Base-by-base conservation (phyloP, 2,113 vertebrate species). In the Pseudorectes ferrugineus region DNA sequence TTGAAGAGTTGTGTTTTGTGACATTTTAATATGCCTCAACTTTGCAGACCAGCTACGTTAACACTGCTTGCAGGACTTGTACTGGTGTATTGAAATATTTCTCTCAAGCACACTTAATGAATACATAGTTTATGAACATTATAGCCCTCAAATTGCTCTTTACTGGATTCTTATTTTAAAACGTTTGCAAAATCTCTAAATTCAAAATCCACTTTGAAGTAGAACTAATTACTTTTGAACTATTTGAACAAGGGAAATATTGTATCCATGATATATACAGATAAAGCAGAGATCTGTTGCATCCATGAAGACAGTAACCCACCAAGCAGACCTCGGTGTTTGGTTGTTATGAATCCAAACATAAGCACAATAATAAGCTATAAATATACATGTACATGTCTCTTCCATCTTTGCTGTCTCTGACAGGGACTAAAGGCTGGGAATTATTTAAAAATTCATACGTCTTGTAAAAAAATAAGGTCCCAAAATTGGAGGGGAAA, bases 11-110 rank as follows among this genome's bases (percentile, higher is more conserved):
- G 7, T 79, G 9, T 49, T 86, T 11, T 59, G 21, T 26, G 67
- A 35, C 72, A 89, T 93, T 94, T 96, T 96, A 96, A 94, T 78
- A 43, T 65, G 36, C 22, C 36, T 86, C 24, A 75, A 11, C 17
- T 85, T 59, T 91, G 26, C 8, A 66, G 48, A 13, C 76, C 42
- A 92, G 73, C 8, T 94, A 57, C 40, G 38, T 78, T 78, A 82
- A 93, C 88, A 93, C 22, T 72, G 9, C 14, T 94, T 81, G 73
- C 24, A 58, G 36, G 26, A 45, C 14, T 55, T 59, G 19, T 72
- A 29, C 8, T 26, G 9, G 3, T 45, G 12, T 15, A 51, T 13
- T 49, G 28, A 80, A 76, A 58, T 16, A 40, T 58, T 87, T 87
- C 10, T 77, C 5, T 91, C 31, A 54, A 67, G 12, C 1, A 7